Evolutionary conservation across 2,113 vertebrate species (phyloP).

Genomic region (Coryphaenoides rupestris): DNA sequence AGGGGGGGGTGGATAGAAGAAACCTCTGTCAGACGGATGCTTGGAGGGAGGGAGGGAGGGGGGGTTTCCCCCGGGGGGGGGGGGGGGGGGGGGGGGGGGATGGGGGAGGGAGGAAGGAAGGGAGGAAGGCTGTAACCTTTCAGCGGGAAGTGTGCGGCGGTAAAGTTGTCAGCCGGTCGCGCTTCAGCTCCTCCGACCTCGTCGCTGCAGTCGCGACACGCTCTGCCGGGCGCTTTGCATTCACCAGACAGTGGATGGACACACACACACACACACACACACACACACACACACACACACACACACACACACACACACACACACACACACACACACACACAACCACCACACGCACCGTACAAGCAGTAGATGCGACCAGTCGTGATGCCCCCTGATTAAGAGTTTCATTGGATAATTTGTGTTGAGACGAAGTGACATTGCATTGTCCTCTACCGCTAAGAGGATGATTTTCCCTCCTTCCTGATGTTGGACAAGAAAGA

Average conservation of each 20-base stretch:
- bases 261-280: not conserved
- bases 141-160: conserved; percentile 18
- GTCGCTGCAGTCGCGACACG: conserved; percentile 27
- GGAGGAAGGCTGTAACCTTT: conserved; percentile 41
- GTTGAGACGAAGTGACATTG: conserved; percentile 30
- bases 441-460: conserved; percentile 35
- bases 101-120: not conserved
- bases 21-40: conserved; percentile 14
- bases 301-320: not conserved
- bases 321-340: not conserved
- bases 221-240: conserved; percentile 42
- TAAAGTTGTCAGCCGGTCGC: conserved; percentile 34
- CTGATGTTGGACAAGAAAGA: no score
- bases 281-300: not conserved
- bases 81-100: conserved; percentile 18
- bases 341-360: no score
- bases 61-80: no score
- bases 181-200: conserved; percentile 43
- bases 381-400: conserved; percentile 28
- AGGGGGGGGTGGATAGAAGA: conserved; percentile 29
- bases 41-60: conserved; percentile 27
- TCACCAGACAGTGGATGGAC: conserved; percentile 22
- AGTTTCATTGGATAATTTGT: conserved; percentile 44
- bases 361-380: not conserved
- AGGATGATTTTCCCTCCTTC: not conserved